phyloP scores from a whole-genome alignment of 2,113 vertebrate species.

The Tachuris rubrigastra region DNA sequence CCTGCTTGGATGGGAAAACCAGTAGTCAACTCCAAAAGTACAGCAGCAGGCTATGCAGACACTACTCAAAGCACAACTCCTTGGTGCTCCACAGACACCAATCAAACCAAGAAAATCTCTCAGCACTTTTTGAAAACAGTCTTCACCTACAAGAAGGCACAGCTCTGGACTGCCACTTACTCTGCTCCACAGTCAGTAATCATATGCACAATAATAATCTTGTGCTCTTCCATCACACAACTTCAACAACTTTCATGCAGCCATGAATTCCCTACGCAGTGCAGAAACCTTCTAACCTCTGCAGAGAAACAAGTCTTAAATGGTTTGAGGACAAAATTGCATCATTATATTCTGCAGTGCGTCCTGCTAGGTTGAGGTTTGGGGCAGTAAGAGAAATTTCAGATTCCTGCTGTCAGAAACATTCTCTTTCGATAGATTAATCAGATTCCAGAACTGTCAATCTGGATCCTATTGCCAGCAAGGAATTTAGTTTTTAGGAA shows the following conservation, averaged over 20 bases:
- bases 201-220: rapidly evolving
- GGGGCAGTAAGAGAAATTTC: not conserved
- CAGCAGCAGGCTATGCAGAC: not conserved
- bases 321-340: not conserved
- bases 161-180: not conserved
- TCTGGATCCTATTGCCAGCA: not conserved
- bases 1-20: not conserved
- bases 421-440: not conserved
- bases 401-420: not conserved
- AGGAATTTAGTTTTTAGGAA: not conserved
- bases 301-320: not conserved
- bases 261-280: not conserved
- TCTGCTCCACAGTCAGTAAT: not conserved
- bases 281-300: not conserved
- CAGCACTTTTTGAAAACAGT: not conserved
- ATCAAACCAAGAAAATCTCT: not conserved
- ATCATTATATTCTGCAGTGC: not conserved
- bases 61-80: not conserved
- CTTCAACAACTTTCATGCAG: not conserved
- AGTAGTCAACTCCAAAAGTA: not conserved
- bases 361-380: not conserved
- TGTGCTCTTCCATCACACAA: not conserved
- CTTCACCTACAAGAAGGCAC: not conserved
- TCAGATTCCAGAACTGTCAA: not conserved
- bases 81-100: rapidly evolving